Percentiles rank a stretch among this genome's conserved stretches.
These are phyloP conservation scores for Drosophila meridionalis DNA, from an alignment of 2,888 invertebrate genomes.

Conservation along the genomic window DNA sequence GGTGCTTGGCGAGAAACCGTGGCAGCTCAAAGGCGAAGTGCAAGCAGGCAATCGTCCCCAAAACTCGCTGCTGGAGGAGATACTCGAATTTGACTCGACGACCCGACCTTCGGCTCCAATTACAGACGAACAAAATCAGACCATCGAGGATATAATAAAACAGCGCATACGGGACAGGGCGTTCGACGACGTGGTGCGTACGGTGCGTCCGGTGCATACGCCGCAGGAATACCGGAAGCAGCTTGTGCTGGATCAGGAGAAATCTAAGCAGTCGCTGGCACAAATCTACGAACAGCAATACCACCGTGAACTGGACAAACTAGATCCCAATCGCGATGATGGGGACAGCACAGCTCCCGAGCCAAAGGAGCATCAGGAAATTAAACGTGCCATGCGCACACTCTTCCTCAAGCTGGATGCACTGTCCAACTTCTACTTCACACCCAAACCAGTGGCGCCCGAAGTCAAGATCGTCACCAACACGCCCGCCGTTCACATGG, in stretches of 20 bases:
- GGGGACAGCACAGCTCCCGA: constrained; percentile 87
- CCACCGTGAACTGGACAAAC: constrained; percentile 88
- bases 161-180: constrained; percentile 96
- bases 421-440: constrained; percentile 96
- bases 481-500: constrained; percentile 95
- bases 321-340: constrained; percentile 66
- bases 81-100: constrained; percentile 94
- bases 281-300: constrained; percentile 97
- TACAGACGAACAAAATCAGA: constrained; percentile 94
- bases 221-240: constrained; percentile 94
- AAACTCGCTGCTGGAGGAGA: constrained; percentile 96
- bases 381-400: constrained; percentile 90
- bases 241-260: constrained; percentile 95
- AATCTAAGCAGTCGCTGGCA: constrained; percentile 96
- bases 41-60: constrained; percentile 92
- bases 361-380: constrained; percentile 91
- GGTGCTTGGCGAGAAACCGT: constrained; percentile 93
- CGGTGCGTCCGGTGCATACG: constrained; percentile 93
- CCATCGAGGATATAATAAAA: constrained; percentile 95
- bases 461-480: constrained; percentile 96
- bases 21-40: constrained; percentile 97
- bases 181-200: constrained; percentile 97
- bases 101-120: constrained; percentile 94
- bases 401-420: constrained; percentile 96
- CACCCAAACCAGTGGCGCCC: constrained; percentile 93